Percentiles rank a stretch among this genome's conserved stretches.
phyloP scores from a whole-genome alignment of 1,140 invertebrate genomes.

The Drosophila insularis region DNA sequence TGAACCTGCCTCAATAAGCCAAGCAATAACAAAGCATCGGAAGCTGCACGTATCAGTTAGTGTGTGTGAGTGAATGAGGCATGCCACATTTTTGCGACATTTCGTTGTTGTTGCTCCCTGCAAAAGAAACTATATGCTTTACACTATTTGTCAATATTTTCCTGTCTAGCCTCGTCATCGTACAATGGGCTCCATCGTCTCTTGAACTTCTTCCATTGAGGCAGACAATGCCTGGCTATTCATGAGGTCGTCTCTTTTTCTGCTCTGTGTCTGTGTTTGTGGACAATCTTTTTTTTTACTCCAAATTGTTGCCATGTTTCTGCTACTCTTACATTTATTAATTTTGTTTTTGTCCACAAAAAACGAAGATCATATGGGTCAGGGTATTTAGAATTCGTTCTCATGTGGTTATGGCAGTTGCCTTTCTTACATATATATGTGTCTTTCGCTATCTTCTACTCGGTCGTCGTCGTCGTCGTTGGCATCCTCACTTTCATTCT shows the following conservation, averaged over 20 bases:
- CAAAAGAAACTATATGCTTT: conserved; percentile 60
- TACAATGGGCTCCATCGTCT: conserved; percentile 48
- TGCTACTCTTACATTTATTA: neutral
- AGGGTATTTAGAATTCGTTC: too few relatives aligned
- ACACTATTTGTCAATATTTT: conserved; percentile 80
- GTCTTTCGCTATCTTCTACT: conserved; percentile 29
- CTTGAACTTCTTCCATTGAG: conserved; percentile 39
- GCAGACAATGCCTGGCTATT: conserved; percentile 70
- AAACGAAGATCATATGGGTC: too few relatives aligned
- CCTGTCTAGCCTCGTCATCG: conserved; percentile 64
- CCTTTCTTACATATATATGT: conserved; percentile 2
- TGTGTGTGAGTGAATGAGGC: conserved; percentile 39
- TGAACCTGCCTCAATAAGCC: conserved; percentile 64
- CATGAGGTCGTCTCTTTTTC: conserved; percentile 46
- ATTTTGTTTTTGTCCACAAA: too few relatives aligned
- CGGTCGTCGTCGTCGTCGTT: conserved; percentile 4
- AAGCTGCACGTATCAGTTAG: conserved; percentile 47
- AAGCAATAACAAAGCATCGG: neutral
- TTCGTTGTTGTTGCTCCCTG: conserved; percentile 11
- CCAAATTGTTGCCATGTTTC: neutral
- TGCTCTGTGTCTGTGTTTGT: conserved; percentile 9
- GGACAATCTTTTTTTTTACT: too few relatives aligned
- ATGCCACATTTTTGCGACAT: conserved; percentile 47
- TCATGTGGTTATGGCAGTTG: too few relatives aligned
- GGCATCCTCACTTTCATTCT: conserved; percentile 31